phyloP scores from a whole-genome alignment of 2,797 vertebrate species.

The Micrastur ruficollis region DNA sequence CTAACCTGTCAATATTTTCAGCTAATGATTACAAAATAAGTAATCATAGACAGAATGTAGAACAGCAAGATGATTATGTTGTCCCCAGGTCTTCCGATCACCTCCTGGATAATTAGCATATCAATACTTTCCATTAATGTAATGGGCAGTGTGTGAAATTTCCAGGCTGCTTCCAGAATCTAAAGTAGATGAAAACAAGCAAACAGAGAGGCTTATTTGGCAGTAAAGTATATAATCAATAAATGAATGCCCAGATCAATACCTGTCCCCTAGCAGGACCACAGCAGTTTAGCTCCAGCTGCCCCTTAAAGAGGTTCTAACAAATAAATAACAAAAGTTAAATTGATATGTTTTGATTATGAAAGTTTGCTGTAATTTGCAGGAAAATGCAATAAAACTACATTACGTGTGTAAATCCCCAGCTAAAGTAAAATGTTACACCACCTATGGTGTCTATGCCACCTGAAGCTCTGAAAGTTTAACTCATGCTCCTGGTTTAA shows the following conservation, averaged over 20 bases:
- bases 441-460: neutral
- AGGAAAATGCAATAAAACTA: conserved; percentile 21
- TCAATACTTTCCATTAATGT: conserved; percentile 62
- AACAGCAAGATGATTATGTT: conserved; percentile 31
- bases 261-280: conserved; percentile 7
- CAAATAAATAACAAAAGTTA: conserved; percentile 53
- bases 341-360: conserved; percentile 15
- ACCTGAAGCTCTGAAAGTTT: neutral
- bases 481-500: neutral
- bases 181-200: conserved; percentile 40
- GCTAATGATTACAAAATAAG: conserved; percentile 37
- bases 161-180: conserved; percentile 34
- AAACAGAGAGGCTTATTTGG: conserved; percentile 33
- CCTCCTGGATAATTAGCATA: conserved; percentile 50
- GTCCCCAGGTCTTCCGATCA: neutral
- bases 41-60: neutral
- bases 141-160: conserved; percentile 37
- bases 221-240: conserved; percentile 57
- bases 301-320: conserved; percentile 47
- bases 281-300: conserved; percentile 10
- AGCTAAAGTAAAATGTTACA: neutral
- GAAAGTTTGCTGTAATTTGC: neutral
- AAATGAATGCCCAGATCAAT: conserved; percentile 58
- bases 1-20: conserved; percentile 58
- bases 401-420: neutral